A percentile compares a stretch with the other conserved stretches of the same genome.
Evolutionary conservation across 2,797 vertebrate species (phyloP).

Genomic region (Melanotaenia boesemani): DNA sequence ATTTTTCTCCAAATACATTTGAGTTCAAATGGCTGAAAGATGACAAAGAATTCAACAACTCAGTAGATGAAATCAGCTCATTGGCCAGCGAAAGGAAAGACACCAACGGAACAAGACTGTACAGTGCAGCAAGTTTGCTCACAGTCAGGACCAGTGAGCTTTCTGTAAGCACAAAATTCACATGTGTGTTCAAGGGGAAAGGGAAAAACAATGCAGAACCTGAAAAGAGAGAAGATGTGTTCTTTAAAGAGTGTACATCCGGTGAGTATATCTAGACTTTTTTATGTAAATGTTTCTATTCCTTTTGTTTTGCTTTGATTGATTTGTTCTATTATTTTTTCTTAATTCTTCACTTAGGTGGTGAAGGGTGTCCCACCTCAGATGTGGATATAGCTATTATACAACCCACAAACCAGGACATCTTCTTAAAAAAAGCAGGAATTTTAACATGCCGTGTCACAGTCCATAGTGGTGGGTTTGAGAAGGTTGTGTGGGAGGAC

Average conservation of each 20-base stretch:
- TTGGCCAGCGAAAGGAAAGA: neutral
- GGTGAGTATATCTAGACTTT: slow-evolving; percentile 38
- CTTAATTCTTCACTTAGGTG: too few species aligned
- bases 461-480: rapidly evolving
- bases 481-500: neutral
- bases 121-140: slow-evolving; percentile 67
- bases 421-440: too few species aligned
- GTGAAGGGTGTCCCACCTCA: too few species aligned
- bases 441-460: slow-evolving; percentile 42
- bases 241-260: rapidly evolving
- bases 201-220: rapidly evolving
- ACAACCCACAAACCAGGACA: too few species aligned
- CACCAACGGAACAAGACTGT: neutral
- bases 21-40: slow-evolving; percentile 80
- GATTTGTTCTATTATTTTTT: too few species aligned
- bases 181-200: slow-evolving; percentile 60
- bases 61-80: neutral
- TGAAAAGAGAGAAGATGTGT: neutral
- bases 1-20: slow-evolving; percentile 74
- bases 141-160: rapidly evolving
- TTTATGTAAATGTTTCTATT: too few species aligned
- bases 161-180: rapidly evolving
- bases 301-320: too few species aligned
- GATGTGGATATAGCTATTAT: too few species aligned
- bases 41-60: rapidly evolving